Percentiles rank a stretch among this genome's conserved stretches.
These are phyloP conservation scores for Dasyurus viverrinus DNA, from an alignment of 2,113 vertebrate genomes.

Conservation along the genomic window DNA sequence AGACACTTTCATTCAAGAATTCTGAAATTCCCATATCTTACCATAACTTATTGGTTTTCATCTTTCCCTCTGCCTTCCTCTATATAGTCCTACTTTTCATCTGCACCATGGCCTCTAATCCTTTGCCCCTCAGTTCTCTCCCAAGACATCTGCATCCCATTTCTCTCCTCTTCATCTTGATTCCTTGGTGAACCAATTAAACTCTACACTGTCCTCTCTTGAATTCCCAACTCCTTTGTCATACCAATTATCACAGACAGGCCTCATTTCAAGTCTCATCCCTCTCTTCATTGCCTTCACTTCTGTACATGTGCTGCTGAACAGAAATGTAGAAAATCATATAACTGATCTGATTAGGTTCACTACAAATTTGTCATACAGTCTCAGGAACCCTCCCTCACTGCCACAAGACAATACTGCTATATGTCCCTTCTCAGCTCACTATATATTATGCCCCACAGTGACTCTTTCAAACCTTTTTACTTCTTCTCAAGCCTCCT, in stretches of 20 bases:
- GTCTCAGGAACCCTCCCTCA: too few species aligned
- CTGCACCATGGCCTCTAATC: not conserved
- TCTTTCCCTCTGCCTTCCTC: not conserved
- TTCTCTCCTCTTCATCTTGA: not conserved
- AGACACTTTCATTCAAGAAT: not conserved
- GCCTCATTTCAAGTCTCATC: not conserved
- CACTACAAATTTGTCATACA: not conserved
- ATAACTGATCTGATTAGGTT: not conserved
- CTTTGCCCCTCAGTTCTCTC: not conserved
- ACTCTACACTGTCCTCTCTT: not conserved
- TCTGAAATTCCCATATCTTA: not conserved
- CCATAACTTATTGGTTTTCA: not conserved
- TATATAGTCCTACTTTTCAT: not conserved
- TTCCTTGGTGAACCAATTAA: not conserved
- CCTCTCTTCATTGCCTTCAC: not conserved
- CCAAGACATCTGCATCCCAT: not conserved
- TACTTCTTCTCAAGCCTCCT: too few species aligned
- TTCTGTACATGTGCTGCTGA: too few species aligned
- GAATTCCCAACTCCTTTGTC: not conserved
- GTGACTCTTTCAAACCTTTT: too few species aligned
- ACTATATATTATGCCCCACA: not conserved
- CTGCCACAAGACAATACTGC: not conserved
- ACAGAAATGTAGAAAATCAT: too few species aligned
- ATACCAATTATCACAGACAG: not conserved
- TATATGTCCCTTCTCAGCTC: not conserved